Conservation (phyloP, 2,888 invertebrate species). For the Ectobius pallidus region DNA sequence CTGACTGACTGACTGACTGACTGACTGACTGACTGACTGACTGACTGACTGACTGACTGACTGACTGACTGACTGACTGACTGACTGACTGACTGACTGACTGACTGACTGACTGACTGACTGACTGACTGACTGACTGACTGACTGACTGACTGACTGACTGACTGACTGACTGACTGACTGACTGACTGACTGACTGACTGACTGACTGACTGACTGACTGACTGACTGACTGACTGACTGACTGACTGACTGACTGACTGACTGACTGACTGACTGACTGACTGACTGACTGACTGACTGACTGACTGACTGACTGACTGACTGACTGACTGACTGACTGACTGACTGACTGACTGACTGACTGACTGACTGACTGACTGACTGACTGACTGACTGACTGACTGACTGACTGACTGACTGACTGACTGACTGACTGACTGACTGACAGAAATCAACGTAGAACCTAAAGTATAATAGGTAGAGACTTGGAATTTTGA, state of each 20-base stretch:
- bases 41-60: neutral
- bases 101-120: neutral
- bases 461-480: too few relatives aligned
- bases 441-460: too few relatives aligned
- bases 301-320: neutral
- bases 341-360: neutral
- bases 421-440: conserved; percentile 2
- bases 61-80: neutral
- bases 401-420: neutral
- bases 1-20: neutral
- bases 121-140: neutral
- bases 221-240: neutral
- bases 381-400: conserved; percentile 1
- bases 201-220: neutral
- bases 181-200: neutral
- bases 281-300: neutral
- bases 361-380: conserved; percentile 3
- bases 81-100: conserved; percentile 2
- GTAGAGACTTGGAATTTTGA: too few relatives aligned
- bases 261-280: neutral
- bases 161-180: neutral
- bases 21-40: neutral
- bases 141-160: conserved; percentile 4
- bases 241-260: neutral
- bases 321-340: neutral